phyloP scores from a whole-genome alignment of 2,113 vertebrate species.

The Empidonax alnorum region DNA sequence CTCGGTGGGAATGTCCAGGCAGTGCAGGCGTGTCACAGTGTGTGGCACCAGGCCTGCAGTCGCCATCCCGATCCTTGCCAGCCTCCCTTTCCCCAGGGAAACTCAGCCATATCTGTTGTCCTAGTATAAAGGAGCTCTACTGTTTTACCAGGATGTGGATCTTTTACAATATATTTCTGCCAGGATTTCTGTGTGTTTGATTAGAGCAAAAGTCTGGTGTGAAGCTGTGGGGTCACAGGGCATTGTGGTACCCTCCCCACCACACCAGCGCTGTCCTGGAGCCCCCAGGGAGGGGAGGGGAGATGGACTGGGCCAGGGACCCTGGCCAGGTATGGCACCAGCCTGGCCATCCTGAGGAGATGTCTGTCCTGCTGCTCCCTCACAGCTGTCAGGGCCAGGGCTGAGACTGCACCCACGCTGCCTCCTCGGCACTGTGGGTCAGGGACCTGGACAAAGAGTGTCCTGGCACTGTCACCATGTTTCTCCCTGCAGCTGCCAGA shows the following conservation, averaged over 20 bases:
- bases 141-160: neutral
- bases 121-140: neutral
- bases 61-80: accelerated
- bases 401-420: accelerated
- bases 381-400: accelerated
- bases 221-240: neutral
- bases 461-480: too few relatives aligned
- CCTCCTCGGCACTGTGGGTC: accelerated
- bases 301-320: neutral
- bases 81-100: neutral
- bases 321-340: neutral
- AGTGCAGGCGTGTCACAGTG: accelerated
- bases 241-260: accelerated
- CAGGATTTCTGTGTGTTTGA: neutral
- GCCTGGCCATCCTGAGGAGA: neutral
- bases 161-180: neutral
- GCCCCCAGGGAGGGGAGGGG: neutral
- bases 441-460: neutral
- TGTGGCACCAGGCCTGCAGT: neutral
- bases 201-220: neutral
- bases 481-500: neutral
- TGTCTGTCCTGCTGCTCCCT: neutral
- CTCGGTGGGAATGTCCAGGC: accelerated
- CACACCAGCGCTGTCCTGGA: accelerated
- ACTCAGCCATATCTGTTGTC: neutral